Percentiles rank a stretch among this genome's conserved stretches.
Conservation (phyloP, 2,113 vertebrate species). For the Spea multiplicata region DNA sequence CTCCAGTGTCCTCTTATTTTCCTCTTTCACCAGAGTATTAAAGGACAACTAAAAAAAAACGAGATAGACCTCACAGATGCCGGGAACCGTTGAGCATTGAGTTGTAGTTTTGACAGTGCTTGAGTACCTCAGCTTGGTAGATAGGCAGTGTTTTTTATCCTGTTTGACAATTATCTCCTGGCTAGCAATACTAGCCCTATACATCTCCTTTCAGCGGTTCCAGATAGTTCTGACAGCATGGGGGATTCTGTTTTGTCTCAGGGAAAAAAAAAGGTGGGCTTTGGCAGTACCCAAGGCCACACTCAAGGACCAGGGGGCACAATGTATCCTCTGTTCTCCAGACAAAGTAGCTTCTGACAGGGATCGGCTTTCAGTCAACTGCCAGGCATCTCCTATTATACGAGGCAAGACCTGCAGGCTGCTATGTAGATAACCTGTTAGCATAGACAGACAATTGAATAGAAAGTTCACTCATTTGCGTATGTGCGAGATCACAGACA, state of each 20-base stretch:
- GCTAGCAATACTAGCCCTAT: constrained; percentile 57
- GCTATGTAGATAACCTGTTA: constrained; percentile 56
- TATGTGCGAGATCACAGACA: constrained; percentile 37
- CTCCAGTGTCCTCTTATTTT: constrained; percentile 42
- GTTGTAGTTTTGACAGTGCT: constrained; percentile 68
- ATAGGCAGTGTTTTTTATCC: constrained; percentile 69
- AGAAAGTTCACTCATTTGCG: constrained; percentile 40
- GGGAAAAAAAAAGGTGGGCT: constrained; percentile 68
- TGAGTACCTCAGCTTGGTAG: constrained; percentile 53
- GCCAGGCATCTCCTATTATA: constrained; percentile 61
- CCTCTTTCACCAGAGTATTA: constrained; percentile 59
- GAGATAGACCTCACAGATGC: constrained; percentile 63
- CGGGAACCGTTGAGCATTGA: constrained; percentile 67
- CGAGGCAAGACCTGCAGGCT: constrained; percentile 54
- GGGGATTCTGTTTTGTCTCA: constrained; percentile 70
- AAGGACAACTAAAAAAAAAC: constrained; percentile 50
- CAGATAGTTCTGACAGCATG: constrained; percentile 63
- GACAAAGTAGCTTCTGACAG: constrained; percentile 72
- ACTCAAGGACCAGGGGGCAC: constrained; percentile 66
- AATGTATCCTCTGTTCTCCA: constrained; percentile 69
- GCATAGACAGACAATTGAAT: constrained; percentile 53
- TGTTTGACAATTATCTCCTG: constrained; percentile 68
- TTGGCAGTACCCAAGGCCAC: constrained; percentile 56
- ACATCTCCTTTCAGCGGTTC: constrained; percentile 65
- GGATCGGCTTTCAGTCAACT: constrained; percentile 77